Conservation (phyloP, 2,113 vertebrate species). For the Galeopterus variegatus region DNA sequence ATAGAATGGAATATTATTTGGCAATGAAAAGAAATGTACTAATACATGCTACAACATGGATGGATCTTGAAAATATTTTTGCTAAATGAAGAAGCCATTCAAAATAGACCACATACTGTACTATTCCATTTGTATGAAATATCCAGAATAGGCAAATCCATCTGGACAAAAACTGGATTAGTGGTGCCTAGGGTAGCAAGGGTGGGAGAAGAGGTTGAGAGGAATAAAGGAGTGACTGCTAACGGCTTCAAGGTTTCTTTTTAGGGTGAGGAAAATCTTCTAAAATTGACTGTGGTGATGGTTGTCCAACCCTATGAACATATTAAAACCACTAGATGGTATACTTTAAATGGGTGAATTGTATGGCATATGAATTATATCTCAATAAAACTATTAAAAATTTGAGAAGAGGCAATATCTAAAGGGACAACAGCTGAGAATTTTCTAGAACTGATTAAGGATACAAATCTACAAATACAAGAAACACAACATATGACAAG, state of each 20-base stretch:
- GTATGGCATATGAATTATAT: not conserved
- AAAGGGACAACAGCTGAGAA: not conserved
- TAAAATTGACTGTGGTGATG: not conserved
- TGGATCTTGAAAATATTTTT: not conserved
- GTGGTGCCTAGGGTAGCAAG: not conserved
- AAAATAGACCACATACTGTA: not conserved
- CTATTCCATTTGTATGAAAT: not conserved
- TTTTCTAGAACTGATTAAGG: conserved; percentile 31
- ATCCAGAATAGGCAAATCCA: not conserved
- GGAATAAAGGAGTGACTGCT: not conserved
- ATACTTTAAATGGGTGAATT: not conserved
- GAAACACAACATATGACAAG: not conserved
- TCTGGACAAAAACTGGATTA: not conserved
- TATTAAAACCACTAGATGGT: conserved; percentile 51
- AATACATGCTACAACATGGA: not conserved
- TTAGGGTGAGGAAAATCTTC: conserved; percentile 22
- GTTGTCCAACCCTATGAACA: not conserved
- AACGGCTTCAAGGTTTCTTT: not conserved
- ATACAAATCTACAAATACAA: conserved; percentile 36
- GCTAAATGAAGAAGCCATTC: not conserved
- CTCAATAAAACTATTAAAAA: conserved; percentile 11
- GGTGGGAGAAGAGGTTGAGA: not conserved
- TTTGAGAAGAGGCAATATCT: conserved; percentile 1
- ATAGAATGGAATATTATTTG: conserved; percentile 6
- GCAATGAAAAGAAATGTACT: not conserved